These are phyloP conservation scores for Micromys minutus DNA, from an alignment of 2,113 vertebrate genomes.

Conservation along the genomic window DNA sequence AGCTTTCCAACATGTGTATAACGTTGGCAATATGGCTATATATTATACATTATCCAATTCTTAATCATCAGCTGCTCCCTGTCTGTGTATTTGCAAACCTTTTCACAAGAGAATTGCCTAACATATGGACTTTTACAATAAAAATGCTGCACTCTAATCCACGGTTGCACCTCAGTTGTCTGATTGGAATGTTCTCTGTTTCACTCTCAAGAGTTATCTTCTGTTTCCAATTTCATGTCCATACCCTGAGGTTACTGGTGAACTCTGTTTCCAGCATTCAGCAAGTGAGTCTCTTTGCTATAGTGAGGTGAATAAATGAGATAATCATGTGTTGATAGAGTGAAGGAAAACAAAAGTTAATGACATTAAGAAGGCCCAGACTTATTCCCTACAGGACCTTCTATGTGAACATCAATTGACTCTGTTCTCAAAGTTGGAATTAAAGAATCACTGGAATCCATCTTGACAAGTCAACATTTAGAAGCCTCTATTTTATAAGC, in stretches of 20 bases:
- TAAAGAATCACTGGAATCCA: not conserved
- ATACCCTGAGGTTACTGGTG: not conserved
- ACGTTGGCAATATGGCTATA: slow-evolving; percentile 83
- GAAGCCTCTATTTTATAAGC: not conserved
- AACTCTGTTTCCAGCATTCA: not conserved
- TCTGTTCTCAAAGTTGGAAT: not conserved
- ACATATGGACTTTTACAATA: slow-evolving; percentile 96
- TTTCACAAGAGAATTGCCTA: slow-evolving; percentile 91
- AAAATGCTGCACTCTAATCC: slow-evolving; percentile 90
- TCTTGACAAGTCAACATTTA: not conserved
- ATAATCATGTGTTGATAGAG: not conserved
- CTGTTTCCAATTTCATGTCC: not conserved
- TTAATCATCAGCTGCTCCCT: slow-evolving; percentile 80
- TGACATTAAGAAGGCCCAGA: not conserved
- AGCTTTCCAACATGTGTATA: slow-evolving; percentile 84
- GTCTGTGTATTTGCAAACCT: slow-evolving; percentile 88
- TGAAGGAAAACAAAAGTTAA: not conserved
- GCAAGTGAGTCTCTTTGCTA: not conserved
- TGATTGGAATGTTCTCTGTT: slow-evolving; percentile 46
- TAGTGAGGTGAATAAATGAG: not conserved
- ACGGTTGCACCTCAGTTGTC: slow-evolving; percentile 50
- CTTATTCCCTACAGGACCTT: not conserved
- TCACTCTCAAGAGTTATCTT: not conserved
- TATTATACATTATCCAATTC: slow-evolving; percentile 77
- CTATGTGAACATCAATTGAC: not conserved